A percentile compares a stretch with the other conserved stretches of the same genome.
These are phyloP conservation scores for Lacanobia oleracea DNA, from an alignment of 2,888 invertebrate genomes.

Conservation along the genomic window DNA sequence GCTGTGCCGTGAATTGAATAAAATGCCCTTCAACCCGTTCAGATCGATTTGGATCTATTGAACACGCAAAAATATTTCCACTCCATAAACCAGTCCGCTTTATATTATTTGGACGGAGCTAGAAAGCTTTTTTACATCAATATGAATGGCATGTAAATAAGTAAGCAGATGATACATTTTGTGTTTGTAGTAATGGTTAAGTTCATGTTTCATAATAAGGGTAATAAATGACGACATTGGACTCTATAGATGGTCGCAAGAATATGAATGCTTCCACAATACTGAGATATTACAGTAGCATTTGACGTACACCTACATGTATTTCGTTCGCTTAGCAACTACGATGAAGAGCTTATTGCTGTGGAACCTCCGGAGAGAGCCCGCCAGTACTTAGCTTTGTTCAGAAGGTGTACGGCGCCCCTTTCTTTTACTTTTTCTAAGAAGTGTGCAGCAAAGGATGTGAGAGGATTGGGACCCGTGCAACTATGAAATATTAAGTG, in stretches of 20 bases:
- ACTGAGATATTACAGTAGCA: conserved; percentile 31
- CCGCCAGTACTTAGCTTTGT: conserved; percentile 74
- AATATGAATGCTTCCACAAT: conserved; percentile 18
- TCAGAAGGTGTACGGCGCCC: conserved; percentile 62
- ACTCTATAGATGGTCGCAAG: conserved; percentile 1
- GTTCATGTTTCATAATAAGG: conserved; percentile 54
- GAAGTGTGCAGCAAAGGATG: conserved; percentile 51
- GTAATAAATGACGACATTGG: conserved; percentile 28
- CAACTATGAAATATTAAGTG: conserved; percentile 45
- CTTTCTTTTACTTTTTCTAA: conserved; percentile 59
- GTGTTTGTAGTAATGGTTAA: conserved; percentile 35
- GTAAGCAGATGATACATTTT: conserved; percentile 40
- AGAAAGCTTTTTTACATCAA: conserved; percentile 41
- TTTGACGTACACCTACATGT: conserved; percentile 25
- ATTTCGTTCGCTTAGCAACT: conserved; percentile 63
- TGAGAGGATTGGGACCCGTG: conserved; percentile 45
- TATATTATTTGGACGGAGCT: conserved; percentile 25
- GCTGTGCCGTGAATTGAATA: conserved; percentile 30
- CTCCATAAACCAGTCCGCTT: conserved; percentile 22
- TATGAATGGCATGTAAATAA: conserved; percentile 51
- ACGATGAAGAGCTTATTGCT: conserved; percentile 73
- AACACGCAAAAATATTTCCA: conserved; percentile 33
- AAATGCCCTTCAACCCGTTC: conserved; percentile 37
- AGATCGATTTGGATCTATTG: conserved; percentile 26
- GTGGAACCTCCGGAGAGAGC: conserved; percentile 66